These are phyloP conservation scores for Ophioderma brevispina DNA, from an alignment of 35 echinoderm and acorn worm species.

Conservation along the genomic window DNA sequence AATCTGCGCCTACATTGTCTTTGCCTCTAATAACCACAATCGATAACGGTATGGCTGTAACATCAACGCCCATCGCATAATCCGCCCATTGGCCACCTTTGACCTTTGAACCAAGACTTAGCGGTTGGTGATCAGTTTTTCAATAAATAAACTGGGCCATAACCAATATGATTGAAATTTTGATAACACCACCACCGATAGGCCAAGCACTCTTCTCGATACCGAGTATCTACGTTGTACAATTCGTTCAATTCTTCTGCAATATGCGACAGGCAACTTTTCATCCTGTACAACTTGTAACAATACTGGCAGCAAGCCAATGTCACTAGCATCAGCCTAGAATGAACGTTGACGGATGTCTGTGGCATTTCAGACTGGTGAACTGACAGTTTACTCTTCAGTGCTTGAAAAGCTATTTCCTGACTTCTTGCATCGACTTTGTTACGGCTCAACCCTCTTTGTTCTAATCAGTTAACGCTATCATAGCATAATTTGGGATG, in stretches of 20 bases:
- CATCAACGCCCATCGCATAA: conserved; percentile 45
- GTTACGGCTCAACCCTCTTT: conserved; percentile 2
- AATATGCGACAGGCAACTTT: conserved; percentile 32
- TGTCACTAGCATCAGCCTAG: conserved; percentile 25
- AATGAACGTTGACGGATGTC: conserved; percentile 18
- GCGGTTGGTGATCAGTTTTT: conserved; percentile 55
- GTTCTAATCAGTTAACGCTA: conserved; percentile 33
- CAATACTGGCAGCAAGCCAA: conserved; percentile 11
- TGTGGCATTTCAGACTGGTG: conserved; percentile 17
- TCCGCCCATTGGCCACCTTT: no score
- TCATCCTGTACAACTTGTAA: conserved; percentile 2
- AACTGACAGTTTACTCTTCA: conserved; percentile 4
- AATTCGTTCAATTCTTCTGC: not conserved
- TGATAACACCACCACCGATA: conserved; percentile 12
- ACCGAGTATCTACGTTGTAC: conserved; percentile 7
- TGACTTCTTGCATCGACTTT: not conserved
- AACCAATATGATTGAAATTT: conserved; percentile 57
- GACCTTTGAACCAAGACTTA: not conserved
- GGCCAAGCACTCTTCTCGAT: conserved; percentile 43
- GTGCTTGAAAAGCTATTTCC: conserved; percentile 7
- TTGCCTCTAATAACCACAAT: conserved; percentile 46
- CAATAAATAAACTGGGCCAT: conserved; percentile 16
- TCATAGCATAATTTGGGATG: conserved; percentile 27
- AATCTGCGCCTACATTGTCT: conserved; percentile 60
- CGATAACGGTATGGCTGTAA: conserved; percentile 25